Base-by-base conservation (phyloP, 2,113 vertebrate species). In the Chamaetylas fuelleborni region DNA sequence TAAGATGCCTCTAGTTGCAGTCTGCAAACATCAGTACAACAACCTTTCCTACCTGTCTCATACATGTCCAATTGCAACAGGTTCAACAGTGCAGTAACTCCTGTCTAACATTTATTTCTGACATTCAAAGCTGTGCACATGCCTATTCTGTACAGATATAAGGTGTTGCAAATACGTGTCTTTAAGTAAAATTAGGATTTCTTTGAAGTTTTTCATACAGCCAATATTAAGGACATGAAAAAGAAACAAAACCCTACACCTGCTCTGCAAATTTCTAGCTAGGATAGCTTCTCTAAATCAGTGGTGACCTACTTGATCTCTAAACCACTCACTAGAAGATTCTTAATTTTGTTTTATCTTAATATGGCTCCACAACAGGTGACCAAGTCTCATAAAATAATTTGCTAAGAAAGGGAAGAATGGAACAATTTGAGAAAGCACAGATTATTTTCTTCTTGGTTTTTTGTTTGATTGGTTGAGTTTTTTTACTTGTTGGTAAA, bases 61-160 rank as follows among this genome's bases (percentile, higher is more conserved):
- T 1, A 28, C 9, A 13, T 13, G 19, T 50, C 28, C 45, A 60
- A 6, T 2, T 31, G 10, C 12, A 81, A n/a, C n/a, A n/a, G 69
- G 20, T 19, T 51, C 12, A 58, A 50, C 0, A 3, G 19, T 9
- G 62, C 54, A 64, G 38, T 9, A 61, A 48, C 10, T 74, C 33
- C 40, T 19, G 38, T 5, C 17, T 13, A 73, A 34, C 15, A 51
- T 8, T 54, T 36, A 31, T 47, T 67, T 36, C 40, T 19, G 8
- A 26, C 15, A 69, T 9, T 64, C 72, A 76, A 71, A 79, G 34
- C 26, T 73, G n/a, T 29, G 26, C 31, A 18, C 11, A 1, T 22
- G 43, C 10, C 34, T 76, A 26, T 51, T 24, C 36, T 2, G 0
- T 36, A 60, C 14, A n/a, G 0, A 1, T 5, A 19, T 3, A 48